Base-by-base conservation (phyloP, 2,888 invertebrate species). In the Agrotis segetum region DNA sequence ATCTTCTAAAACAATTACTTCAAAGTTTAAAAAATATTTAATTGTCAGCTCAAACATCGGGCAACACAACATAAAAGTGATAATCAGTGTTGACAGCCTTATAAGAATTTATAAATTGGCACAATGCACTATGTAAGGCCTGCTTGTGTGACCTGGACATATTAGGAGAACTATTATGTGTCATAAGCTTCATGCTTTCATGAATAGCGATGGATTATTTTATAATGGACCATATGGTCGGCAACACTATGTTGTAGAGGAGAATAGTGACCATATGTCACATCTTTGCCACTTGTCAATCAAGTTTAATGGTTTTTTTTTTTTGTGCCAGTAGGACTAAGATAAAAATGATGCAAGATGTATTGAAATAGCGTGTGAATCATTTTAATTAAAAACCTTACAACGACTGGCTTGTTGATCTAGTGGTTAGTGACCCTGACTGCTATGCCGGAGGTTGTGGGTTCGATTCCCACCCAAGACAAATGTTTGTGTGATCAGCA, bases 61-160 rank as follows among this genome's bases (percentile, higher is more conserved):
- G 75, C 76, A 53, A 75, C 77, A 64, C 67, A 70, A 74, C 79
- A 80, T 70, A 79, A 84, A 71, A 24, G 84, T 40, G 76, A 79
- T 83, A 85, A 86, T 88, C 77, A 85, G 72, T 84, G 87, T 86
- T 86, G 81, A 80, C 50, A 65, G 60, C 90, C 90, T 79, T 90
- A 89, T 89, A 88, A 74, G 89, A 83, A 74, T 78, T 64, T 74
- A 72, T 85, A 83, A 88, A 89, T 87, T 88, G 85, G 75, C 82
- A 70, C 72, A 82, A 59, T 49, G 61, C 66, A 71, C 85, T 85
- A 74, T 77, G 79, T 88, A 88, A 85, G 86, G 88, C 71, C 61
- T 70, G 75, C 73, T 61, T 76, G 82, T 85, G 78, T 77, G 84
- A 81, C 72, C 74, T 82, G 76, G 71, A 83, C 88, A 77, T 90